Evolutionary conservation across 2,888 invertebrate genomes (phyloP).

Genomic region (Ferdinandea cuprea): DNA sequence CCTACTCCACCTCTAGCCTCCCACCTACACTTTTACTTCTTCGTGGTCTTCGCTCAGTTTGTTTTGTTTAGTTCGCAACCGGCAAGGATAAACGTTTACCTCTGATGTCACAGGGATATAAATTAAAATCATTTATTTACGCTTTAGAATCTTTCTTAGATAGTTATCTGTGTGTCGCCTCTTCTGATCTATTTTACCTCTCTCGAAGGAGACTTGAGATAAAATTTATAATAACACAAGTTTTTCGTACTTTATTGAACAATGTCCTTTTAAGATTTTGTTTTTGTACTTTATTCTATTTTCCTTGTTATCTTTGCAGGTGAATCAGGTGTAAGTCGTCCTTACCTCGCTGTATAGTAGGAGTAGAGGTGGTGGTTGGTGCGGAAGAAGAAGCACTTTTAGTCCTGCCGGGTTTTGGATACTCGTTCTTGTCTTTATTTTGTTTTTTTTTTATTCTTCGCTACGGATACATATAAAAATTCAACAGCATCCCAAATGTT

Average conservation of each 20-base stretch:
- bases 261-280: too few species aligned
- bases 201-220: constrained; percentile 36
- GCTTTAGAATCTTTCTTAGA: constrained; percentile 32
- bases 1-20: not conserved
- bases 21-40: constrained; percentile 19
- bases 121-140: constrained; percentile 67
- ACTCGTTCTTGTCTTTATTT: too few species aligned
- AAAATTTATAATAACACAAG: constrained; percentile 66
- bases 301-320: constrained; percentile 39
- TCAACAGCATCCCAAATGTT: constrained; percentile 80
- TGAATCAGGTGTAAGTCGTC: constrained; percentile 64
- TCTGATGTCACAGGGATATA: constrained; percentile 62
- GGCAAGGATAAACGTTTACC: constrained; percentile 43
- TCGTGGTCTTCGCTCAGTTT: constrained; percentile 5
- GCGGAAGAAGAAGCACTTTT: too few species aligned
- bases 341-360: constrained; percentile 38
- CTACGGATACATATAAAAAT: constrained; percentile 59
- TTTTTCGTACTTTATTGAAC: constrained; percentile 67
- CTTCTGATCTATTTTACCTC: constrained; percentile 48
- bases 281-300: too few species aligned
- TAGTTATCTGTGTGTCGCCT: constrained; percentile 16
- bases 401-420: constrained; percentile 55
- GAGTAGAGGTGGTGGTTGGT: constrained; percentile 11
- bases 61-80: constrained; percentile 37
- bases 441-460: constrained; percentile 31